phyloP scores from a whole-genome alignment of 2,113 vertebrate genomes.

The Cinclus mexicanus region DNA sequence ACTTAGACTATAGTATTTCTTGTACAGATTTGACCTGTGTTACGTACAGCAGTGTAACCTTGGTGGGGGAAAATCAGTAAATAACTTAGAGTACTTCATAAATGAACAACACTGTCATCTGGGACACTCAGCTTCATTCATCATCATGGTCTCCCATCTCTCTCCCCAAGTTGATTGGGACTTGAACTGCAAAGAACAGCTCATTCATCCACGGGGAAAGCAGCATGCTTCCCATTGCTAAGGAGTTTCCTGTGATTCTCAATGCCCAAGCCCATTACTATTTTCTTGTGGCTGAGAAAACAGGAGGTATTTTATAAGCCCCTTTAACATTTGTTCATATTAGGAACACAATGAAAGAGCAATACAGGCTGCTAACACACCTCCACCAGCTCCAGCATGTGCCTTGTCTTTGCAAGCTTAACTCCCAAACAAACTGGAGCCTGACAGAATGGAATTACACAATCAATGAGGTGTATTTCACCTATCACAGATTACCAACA shows the following conservation, averaged over 20 bases:
- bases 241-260: slow-evolving; percentile 6
- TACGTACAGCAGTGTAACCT: slow-evolving; percentile 15
- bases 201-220: slow-evolving; percentile 38
- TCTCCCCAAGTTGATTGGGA: background rate
- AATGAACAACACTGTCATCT: slow-evolving; percentile 33
- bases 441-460: background rate
- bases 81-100: slow-evolving; percentile 25
- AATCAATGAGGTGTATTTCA: background rate
- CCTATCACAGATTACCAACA: background rate
- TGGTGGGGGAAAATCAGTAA: background rate
- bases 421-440: background rate
- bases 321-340: background rate
- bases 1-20: slow-evolving; percentile 9
- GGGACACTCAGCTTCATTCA: slow-evolving; percentile 30
- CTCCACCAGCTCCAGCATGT: background rate
- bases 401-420: background rate
- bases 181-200: background rate
- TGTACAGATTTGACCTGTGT: background rate
- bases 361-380: background rate
- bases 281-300: background rate
- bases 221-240: background rate
- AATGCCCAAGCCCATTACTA: background rate
- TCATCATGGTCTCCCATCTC: slow-evolving; percentile 9
- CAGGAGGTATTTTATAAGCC: background rate
- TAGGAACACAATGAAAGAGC: background rate